Base-by-base conservation (phyloP, 2,113 vertebrate species). In the Ictalurus punctatus region DNA sequence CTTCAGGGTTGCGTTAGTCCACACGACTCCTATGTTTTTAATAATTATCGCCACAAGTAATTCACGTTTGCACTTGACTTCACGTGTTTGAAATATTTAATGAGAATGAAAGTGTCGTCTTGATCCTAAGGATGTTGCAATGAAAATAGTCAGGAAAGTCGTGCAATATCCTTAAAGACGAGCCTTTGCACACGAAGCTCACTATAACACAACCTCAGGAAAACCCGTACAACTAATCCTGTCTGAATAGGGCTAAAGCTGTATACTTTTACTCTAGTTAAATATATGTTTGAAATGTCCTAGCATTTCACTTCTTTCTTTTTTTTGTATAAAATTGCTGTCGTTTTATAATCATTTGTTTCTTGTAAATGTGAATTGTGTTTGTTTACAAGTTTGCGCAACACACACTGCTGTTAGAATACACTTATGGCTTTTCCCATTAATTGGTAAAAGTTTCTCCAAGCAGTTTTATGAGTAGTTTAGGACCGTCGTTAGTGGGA, bases 131-230 rank as follows among this genome's bases (percentile, higher is more conserved):
- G 37, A 2, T 21, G 0, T 74, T 0, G 2, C 17, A 1, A 40
- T 19, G 17, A 19, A 71, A 17, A 5, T 71, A 10, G 9, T 48
- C 19, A 40, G 23, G 10, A 74, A 74, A 40, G 23, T 25, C 1
- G 4, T 0, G 0, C 19, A 0, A 12, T 25, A 6, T 17, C 5
- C 4, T 21, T 14, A 5, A 5, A 56, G 27, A 56, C 2, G 0
- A 80, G 14, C 48, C 78, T 54, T 79, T 79, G 44, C 2, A 48
- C 48, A 48, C 0, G 7, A 48, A 6, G 9, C 48, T 48, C 9
- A 1, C 44, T 30, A 4, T 17, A 58, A n/a, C 13, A n/a, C 0
- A 7, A 7, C 5, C 48, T n/a, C 4, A 3, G n/a, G 3, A 34
- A 58, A 58, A 81, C 14, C 9, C 6, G 2, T 73, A 19, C 30